Evolutionary conservation across 2,888 invertebrate genomes (phyloP).

Genomic region (Proisotoma minuta): DNA sequence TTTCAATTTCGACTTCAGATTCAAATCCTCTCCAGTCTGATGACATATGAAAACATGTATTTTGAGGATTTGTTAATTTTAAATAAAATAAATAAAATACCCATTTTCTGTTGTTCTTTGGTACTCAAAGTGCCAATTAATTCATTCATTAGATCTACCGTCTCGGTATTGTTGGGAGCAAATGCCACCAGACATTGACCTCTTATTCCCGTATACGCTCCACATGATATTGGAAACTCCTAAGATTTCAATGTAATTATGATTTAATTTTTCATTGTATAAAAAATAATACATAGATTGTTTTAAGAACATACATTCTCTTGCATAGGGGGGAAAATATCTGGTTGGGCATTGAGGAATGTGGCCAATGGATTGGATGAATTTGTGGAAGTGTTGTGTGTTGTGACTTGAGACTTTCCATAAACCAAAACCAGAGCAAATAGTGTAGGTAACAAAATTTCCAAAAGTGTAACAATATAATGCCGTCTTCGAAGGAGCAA

Average conservation of each 20-base stretch:
- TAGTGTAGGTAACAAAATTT: slow-evolving; percentile 46
- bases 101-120: slow-evolving; percentile 10
- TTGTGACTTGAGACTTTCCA: slow-evolving; percentile 4
- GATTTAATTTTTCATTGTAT: neutral
- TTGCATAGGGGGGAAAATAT: slow-evolving; percentile 16
- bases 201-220: slow-evolving; percentile 8
- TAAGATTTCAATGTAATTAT: neutral
- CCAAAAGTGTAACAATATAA: slow-evolving; percentile 44
- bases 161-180: slow-evolving; percentile 23
- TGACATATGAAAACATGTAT: slow-evolving; percentile 2
- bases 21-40: slow-evolving; percentile 37
- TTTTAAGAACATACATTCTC: slow-evolving; percentile 20
- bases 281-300: neutral
- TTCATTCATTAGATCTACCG: slow-evolving; percentile 18
- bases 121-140: slow-evolving; percentile 1
- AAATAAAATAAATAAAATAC: slow-evolving; percentile 4
- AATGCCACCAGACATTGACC: slow-evolving; percentile 32
- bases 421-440: slow-evolving; percentile 39
- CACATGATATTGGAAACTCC: neutral
- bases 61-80: neutral
- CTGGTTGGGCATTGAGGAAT: slow-evolving; percentile 5
- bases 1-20: slow-evolving; percentile 42
- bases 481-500: slow-evolving; percentile 43
- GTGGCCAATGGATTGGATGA: neutral
- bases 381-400: neutral